These are phyloP conservation scores for Rhegmatorhina hoffmannsi DNA, from an alignment of 2,113 vertebrate genomes.

Conservation along the genomic window DNA sequence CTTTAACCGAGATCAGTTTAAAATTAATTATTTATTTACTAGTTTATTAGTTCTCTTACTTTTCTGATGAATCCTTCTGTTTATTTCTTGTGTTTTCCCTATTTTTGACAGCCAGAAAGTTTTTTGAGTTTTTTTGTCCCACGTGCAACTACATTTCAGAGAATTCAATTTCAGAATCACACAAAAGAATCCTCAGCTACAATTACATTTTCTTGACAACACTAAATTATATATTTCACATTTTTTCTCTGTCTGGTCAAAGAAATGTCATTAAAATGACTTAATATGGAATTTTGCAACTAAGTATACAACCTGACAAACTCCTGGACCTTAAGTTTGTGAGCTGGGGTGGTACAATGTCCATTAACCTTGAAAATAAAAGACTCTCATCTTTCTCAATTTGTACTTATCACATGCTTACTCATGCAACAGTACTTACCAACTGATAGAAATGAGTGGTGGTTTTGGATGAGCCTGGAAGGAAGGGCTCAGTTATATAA, in stretches of 20 bases:
- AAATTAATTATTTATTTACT: neutral
- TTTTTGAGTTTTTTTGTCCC: neutral
- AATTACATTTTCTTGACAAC: neutral
- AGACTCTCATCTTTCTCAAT: neutral
- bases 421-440: neutral
- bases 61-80: neutral
- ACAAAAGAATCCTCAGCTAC: neutral
- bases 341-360: neutral
- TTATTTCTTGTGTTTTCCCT: neutral
- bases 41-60: neutral
- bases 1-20: neutral
- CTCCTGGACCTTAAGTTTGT: neutral
- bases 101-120: neutral
- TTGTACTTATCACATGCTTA: neutral
- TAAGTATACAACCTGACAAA: neutral
- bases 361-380: neutral
- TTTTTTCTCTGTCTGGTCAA: neutral
- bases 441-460: neutral
- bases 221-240: neutral
- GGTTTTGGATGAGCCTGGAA: neutral
- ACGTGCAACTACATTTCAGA: neutral
- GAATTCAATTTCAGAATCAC: neutral
- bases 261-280: neutral
- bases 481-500: neutral
- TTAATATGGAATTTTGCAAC: neutral